Conservation (phyloP, 2,888 invertebrate genomes). For the Crocallis elinguaria region DNA sequence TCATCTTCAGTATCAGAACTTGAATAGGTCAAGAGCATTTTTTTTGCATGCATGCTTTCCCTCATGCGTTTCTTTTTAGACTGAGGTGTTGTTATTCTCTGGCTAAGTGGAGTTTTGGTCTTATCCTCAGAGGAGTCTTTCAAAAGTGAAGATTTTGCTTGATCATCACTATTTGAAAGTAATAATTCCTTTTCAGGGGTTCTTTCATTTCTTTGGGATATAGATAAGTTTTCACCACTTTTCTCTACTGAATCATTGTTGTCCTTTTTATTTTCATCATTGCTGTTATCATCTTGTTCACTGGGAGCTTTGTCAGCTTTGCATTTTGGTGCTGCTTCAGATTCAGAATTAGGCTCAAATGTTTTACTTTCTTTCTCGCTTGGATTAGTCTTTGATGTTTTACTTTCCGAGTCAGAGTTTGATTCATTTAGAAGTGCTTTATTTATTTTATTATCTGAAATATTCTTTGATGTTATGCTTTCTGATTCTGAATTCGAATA, state of each 20-base stretch:
- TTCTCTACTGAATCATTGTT: neutral
- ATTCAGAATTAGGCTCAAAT: constrained; percentile 2
- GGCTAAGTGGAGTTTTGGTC: constrained; percentile 23
- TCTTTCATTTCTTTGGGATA: constrained; percentile 9
- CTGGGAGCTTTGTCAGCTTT: constrained; percentile 11
- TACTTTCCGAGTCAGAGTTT: neutral
- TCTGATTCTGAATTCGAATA: too few relatives aligned
- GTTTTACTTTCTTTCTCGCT: too few relatives aligned
- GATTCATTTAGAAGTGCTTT: neutral
- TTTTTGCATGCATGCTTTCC: constrained; percentile 69
- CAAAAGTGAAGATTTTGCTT: constrained; percentile 15
- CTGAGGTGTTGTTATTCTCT: constrained; percentile 44
- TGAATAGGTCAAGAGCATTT: constrained; percentile 60
- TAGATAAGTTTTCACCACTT: constrained; percentile 6
- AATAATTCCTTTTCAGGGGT: constrained; percentile 16
- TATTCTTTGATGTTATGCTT: too few relatives aligned
- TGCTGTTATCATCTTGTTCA: constrained; percentile 10
- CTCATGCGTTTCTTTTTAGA: constrained; percentile 53
- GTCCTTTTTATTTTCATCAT: constrained; percentile 1
- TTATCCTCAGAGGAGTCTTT: constrained; percentile 30
- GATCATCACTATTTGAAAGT: constrained; percentile 5
- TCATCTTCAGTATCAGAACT: constrained; percentile 74
- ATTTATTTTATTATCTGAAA: too few relatives aligned
- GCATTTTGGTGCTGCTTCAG: constrained; percentile 8
- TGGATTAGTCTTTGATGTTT: neutral